These are phyloP conservation scores for Leucozona laternaria DNA, from an alignment of 2,888 invertebrate species.

Conservation along the genomic window DNA sequence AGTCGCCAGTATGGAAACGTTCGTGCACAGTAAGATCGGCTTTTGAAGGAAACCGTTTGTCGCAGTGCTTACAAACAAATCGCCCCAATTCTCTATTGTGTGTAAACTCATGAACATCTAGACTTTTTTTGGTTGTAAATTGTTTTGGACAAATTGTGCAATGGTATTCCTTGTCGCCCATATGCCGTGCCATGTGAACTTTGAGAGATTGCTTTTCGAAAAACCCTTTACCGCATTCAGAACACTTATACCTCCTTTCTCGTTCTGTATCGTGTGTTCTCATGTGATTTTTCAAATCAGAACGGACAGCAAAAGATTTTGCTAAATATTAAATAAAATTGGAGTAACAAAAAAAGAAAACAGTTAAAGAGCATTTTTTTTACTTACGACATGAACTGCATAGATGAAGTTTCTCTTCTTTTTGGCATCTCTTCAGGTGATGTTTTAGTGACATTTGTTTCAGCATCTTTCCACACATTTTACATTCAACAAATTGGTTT, in stretches of 20 bases:
- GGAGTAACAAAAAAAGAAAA: not conserved
- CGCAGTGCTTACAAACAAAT: slow-evolving; percentile 59
- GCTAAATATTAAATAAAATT: slow-evolving; percentile 24
- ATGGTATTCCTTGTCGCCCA: slow-evolving; percentile 45
- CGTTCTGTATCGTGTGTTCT: slow-evolving; percentile 53
- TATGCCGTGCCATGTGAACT: slow-evolving; percentile 58
- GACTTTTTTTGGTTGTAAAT: slow-evolving; percentile 63
- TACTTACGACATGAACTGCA: slow-evolving; percentile 71
- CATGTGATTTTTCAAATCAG: slow-evolving; percentile 67
- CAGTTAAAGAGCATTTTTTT: not conserved
- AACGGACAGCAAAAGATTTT: slow-evolving; percentile 49
- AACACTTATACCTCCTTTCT: slow-evolving; percentile 45
- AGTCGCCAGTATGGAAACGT: slow-evolving; percentile 74
- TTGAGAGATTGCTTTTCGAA: slow-evolving; percentile 64
- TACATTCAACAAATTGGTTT: slow-evolving; percentile 37
- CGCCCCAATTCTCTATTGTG: slow-evolving; percentile 63
- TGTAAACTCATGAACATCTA: slow-evolving; percentile 58
- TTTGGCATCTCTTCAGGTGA: slow-evolving; percentile 59
- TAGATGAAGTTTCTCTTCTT: slow-evolving; percentile 43
- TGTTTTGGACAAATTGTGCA: slow-evolving; percentile 60
- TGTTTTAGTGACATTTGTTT: slow-evolving; percentile 60
- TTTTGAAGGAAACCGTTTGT: slow-evolving; percentile 63
- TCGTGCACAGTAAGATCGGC: slow-evolving; percentile 68
- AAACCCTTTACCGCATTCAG: slow-evolving; percentile 60
- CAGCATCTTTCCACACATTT: slow-evolving; percentile 50